Base-by-base conservation (phyloP, 2,113 vertebrate genomes). In the Grus americana region DNA sequence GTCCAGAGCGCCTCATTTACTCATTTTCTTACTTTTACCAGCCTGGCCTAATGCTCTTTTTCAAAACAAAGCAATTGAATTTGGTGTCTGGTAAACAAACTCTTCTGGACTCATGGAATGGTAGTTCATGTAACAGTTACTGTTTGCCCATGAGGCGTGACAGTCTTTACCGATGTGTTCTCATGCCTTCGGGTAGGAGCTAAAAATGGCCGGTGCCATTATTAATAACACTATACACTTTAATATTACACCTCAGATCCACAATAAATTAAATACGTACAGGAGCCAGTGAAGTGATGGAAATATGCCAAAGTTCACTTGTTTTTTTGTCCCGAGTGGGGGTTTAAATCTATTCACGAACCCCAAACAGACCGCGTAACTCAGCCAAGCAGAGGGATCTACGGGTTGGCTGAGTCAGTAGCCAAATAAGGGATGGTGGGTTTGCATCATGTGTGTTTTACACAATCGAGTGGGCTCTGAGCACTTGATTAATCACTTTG, bases 61-160 rank as follows among this genome's bases (percentile, higher is more conserved):
- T 68, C 27, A 58, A 94, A 96, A 88, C n/a, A 81, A 96, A 95
- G 74, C 61, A 74, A 66, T 86, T 78, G 27, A 87, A 86, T 93
- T 92, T 73, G 47, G 6, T 61, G 26, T 86, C 75, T 84, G 8
- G 23, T 76, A 90, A 92, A 81, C 24, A 88, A 84, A 86, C 14
- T 89, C 46, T 54, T 66, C 76, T 44, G 79, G 38, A 54, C 34
- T 73, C 30, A 42, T 17, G 79, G 10, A 87, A 71, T 74, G 73
- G 73, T 62, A 49, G 40, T 76, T 90, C 52, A 52, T 2, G 10
- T 58, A 57, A 11, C 44, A 90, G 79, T 83, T 96, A 68, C 12
- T n/a, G 50, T 61, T 95, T 95, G 17, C 54, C 75, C 57, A 19
- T 94, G 59, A 42, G 55, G 36, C 50, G 90, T 92, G 46, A 54